Conservation (phyloP, 2,888 invertebrate species). For the Limulus polyphemus region DNA sequence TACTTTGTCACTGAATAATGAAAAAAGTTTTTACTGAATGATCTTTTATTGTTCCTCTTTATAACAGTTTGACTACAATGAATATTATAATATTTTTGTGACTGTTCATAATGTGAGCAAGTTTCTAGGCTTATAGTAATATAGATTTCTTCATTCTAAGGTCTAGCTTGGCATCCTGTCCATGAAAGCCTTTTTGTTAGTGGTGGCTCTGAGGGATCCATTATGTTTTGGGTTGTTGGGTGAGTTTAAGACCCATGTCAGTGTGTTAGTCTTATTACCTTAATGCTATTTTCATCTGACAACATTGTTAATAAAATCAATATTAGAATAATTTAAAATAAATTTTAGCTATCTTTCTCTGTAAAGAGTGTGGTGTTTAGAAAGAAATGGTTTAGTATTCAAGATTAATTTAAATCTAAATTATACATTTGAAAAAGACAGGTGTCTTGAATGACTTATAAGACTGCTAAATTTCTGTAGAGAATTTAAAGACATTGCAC, state of each 20-base stretch:
- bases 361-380: too few species aligned
- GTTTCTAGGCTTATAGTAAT: not conserved
- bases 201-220: slow-evolving; percentile 96
- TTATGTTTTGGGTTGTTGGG: slow-evolving; percentile 98
- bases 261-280: too few species aligned
- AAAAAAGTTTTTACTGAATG: not conserved
- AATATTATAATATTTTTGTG: not conserved
- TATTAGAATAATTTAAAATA: too few species aligned
- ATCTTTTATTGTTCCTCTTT: not conserved
- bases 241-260: slow-evolving; percentile 37
- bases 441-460: too few species aligned
- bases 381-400: not conserved
- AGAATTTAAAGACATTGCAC: too few species aligned
- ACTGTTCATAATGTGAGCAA: not conserved
- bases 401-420: too few species aligned
- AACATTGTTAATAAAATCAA: too few species aligned
- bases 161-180: slow-evolving; percentile 86
- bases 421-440: too few species aligned
- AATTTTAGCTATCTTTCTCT: too few species aligned
- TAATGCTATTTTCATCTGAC: too few species aligned
- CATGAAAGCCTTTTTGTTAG: slow-evolving; percentile 96
- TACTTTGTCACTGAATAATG: not conserved
- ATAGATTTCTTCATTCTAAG: slow-evolving; percentile 29
- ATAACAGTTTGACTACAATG: not conserved
- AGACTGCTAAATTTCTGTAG: too few species aligned